phyloP scores from a whole-genome alignment of 1,140 invertebrate genomes.

The Telenomus remus region DNA sequence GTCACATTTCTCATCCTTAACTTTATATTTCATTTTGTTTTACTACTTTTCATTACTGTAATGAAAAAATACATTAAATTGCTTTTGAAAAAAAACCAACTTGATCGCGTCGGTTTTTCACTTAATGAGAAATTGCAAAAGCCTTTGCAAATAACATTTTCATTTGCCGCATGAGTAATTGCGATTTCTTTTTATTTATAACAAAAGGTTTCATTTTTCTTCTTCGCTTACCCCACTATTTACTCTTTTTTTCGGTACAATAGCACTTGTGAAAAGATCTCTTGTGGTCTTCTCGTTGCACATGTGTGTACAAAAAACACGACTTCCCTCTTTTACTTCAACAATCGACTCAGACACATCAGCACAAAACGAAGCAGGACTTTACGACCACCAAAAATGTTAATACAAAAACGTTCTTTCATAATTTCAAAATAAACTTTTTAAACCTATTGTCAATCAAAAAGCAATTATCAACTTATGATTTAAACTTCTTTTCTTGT shows the following conservation, averaged over 20 bases:
- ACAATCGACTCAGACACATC: constrained; percentile 8
- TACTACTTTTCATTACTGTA: no score
- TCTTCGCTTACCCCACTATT: constrained; percentile 10
- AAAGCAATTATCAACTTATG: no score
- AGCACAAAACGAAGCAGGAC: constrained; percentile 4
- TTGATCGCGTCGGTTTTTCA: no score
- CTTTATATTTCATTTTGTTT: no score
- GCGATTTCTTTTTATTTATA: not conserved
- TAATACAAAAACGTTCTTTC: constrained; percentile 1
- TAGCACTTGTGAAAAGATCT: constrained; percentile 35
- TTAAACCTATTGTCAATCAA: no score
- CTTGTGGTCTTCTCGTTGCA: constrained; percentile 31
- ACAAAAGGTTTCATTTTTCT: constrained; percentile 6
- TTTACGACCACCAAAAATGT: not conserved
- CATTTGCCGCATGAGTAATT: not conserved
- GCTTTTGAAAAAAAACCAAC: no score
- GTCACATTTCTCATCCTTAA: no score
- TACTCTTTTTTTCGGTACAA: constrained; percentile 31
- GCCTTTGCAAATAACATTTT: no score
- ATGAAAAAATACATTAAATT: no score
- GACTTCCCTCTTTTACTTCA: constrained; percentile 21
- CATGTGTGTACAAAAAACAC: constrained; percentile 24
- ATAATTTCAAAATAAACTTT: no score
- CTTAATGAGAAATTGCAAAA: no score
- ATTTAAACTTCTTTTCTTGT: no score